Percentiles rank a stretch among this genome's conserved stretches.
phyloP scores from a whole-genome alignment of 2,797 vertebrate species.

The Alcedo atthis region DNA sequence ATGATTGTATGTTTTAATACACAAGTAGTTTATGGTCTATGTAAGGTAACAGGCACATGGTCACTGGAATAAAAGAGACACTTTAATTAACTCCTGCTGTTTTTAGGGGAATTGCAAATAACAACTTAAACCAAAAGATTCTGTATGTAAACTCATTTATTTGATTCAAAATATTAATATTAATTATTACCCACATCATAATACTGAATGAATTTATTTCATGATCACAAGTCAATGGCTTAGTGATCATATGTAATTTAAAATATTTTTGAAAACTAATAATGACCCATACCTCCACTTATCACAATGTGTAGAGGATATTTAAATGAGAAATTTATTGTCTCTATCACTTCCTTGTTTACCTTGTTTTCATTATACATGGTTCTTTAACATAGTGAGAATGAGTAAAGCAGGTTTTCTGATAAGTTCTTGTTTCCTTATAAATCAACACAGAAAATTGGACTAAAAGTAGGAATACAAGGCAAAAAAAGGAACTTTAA shows the following conservation, averaged over 20 bases:
- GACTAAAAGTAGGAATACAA: background rate
- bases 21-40: background rate
- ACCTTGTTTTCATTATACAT: background rate
- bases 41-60: background rate
- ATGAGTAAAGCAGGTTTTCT: background rate
- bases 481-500: background rate
- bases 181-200: background rate
- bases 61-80: background rate
- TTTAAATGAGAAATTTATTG: background rate
- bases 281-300: background rate
- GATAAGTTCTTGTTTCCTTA: background rate
- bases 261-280: background rate
- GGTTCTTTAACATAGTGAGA: background rate
- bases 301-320: background rate
- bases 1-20: background rate
- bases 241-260: background rate
- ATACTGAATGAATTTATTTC: background rate
- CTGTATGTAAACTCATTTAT: background rate
- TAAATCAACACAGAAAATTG: background rate
- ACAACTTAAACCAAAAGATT: background rate
- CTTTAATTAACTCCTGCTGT: background rate
- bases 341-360: background rate
- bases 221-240: background rate
- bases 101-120: background rate
- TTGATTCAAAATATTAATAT: background rate